These are phyloP conservation scores for Lophochroa leadbeateri DNA, from an alignment of 2,113 vertebrate genomes.

Conservation along the genomic window DNA sequence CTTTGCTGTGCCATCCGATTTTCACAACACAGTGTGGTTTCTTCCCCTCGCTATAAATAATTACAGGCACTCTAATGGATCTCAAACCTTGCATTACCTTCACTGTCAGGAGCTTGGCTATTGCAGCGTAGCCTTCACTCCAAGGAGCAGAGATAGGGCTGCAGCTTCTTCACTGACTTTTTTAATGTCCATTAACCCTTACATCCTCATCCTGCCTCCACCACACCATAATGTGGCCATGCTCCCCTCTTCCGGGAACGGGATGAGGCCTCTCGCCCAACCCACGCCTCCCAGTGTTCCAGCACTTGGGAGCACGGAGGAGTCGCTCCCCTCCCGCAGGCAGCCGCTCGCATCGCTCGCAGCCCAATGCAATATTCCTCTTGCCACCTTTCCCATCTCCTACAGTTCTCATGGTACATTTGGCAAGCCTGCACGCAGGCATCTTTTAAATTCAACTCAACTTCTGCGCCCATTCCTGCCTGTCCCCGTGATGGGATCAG, in stretches of 20 bases:
- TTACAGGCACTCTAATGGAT: constrained; percentile 67
- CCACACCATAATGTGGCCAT: rapidly evolving
- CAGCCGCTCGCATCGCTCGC: rapidly evolving
- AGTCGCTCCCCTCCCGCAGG: not conserved
- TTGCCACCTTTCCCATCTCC: not conserved
- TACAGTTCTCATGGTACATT: not conserved
- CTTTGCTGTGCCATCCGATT: not conserved
- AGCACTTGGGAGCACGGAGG: not conserved
- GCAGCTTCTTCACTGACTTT: not conserved
- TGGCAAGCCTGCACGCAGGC: not conserved
- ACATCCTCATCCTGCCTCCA: not conserved
- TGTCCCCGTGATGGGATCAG: rapidly evolving
- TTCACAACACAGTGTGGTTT: not conserved
- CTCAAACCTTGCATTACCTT: constrained; percentile 45
- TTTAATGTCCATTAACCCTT: not conserved
- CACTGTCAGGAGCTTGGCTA: constrained; percentile 14
- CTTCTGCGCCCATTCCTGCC: not conserved
- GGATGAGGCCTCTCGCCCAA: not conserved
- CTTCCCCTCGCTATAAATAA: constrained; percentile 59
- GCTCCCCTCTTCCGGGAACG: not conserved
- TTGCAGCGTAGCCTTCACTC: not conserved
- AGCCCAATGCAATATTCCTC: not conserved
- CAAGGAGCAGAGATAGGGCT: not conserved
- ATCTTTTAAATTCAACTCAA: not conserved
- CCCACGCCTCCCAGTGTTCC: not conserved